These are phyloP conservation scores for Heterodera filipjevi DNA, from an alignment of 2,888 invertebrate species.

Conservation along the genomic window DNA sequence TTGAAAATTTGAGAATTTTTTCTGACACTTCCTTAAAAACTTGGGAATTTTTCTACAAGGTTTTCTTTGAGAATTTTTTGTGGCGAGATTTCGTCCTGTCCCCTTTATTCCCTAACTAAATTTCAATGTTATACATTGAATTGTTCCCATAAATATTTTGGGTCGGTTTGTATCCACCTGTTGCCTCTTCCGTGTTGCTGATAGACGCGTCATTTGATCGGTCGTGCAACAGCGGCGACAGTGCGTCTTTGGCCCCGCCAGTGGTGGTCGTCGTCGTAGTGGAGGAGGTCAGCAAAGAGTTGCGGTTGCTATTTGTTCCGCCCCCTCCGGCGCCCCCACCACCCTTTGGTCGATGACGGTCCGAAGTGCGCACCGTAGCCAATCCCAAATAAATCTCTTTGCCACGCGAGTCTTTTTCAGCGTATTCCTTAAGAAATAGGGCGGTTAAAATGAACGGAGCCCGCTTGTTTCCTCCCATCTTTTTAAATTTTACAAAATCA, in stretches of 20 bases:
- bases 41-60: too few relatives aligned
- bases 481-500: too few relatives aligned
- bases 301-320: slow-evolving; percentile 23
- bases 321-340: slow-evolving; percentile 33
- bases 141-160: too few relatives aligned
- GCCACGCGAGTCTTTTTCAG: slow-evolving; percentile 88
- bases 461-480: too few relatives aligned
- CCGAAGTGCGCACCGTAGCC: slow-evolving; percentile 95
- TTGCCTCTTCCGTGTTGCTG: background rate
- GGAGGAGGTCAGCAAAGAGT: background rate
- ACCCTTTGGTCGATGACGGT: slow-evolving; percentile 65
- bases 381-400: slow-evolving; percentile 94
- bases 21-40: too few relatives aligned
- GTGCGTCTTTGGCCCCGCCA: slow-evolving; percentile 13
- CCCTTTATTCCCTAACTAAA: too few relatives aligned
- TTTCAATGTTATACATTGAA: too few relatives aligned
- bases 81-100: too few relatives aligned
- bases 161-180: too few relatives aligned
- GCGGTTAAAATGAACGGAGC: background rate
- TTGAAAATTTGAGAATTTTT: too few relatives aligned
- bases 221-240: background rate
- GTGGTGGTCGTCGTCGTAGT: background rate
- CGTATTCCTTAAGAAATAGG: slow-evolving; percentile 77
- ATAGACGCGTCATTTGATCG: slow-evolving; percentile 23
- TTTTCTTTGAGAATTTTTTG: too few relatives aligned